Conservation (phyloP, 1,140 invertebrate genomes). For the Hycleus phaleratus region DNA sequence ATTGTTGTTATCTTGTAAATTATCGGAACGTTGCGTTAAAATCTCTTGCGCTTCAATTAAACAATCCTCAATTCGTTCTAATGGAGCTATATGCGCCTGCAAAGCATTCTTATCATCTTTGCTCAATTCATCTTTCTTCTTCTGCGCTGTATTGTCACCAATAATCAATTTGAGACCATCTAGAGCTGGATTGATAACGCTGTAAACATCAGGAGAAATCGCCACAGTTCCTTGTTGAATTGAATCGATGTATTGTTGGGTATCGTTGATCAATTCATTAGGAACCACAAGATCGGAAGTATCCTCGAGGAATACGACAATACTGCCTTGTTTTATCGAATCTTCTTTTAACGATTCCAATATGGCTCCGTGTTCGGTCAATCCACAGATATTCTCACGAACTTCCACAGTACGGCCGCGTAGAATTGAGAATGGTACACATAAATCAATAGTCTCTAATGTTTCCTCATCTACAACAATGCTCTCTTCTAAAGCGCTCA, state of each 20-base stretch:
- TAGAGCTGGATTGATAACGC: not conserved
- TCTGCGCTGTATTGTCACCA: conserved; percentile 20
- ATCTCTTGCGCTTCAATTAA: conserved; percentile 29
- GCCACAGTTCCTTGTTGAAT: not conserved
- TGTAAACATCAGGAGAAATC: not conserved
- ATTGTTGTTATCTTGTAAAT: conserved; percentile 11
- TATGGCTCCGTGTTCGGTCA: conserved; percentile 19
- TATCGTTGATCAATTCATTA: conserved; percentile 25
- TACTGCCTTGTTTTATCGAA: conserved; percentile 13
- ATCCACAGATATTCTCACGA: conserved; percentile 30
- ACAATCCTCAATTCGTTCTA: conserved; percentile 30
- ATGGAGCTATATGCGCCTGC: conserved; percentile 24
- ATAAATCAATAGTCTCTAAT: conserved; percentile 25
- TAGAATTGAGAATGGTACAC: conserved; percentile 22
- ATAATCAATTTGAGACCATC: conserved; percentile 1
- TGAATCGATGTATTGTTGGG: conserved; percentile 3
- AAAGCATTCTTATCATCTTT: conserved; percentile 21
- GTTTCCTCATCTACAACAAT: conserved; percentile 29
- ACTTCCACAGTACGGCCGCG: conserved; percentile 28
- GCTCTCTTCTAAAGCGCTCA: conserved; percentile 38
- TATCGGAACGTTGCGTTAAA: conserved; percentile 14
- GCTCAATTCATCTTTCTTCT: conserved; percentile 24
- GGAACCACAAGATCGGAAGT: conserved; percentile 23
- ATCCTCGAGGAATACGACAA: conserved; percentile 32
- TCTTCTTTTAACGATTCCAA: conserved; percentile 16